These are phyloP conservation scores for Xestia rhomboidea DNA, from an alignment of 2,888 invertebrate genomes.

Conservation along the genomic window DNA sequence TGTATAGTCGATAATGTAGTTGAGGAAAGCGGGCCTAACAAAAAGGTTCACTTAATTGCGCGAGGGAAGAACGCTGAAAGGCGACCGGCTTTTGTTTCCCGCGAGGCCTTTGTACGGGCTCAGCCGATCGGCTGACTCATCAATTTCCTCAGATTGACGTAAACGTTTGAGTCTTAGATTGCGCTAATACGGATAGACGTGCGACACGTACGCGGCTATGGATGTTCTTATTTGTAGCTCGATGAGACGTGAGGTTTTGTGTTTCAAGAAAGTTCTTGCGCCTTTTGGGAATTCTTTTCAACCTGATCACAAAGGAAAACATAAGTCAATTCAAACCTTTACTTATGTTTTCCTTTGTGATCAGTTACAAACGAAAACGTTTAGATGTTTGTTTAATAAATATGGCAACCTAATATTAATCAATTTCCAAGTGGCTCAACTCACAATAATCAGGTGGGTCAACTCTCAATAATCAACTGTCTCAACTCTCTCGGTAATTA, in stretches of 20 bases:
- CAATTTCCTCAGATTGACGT: constrained; percentile 85
- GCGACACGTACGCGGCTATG: constrained; percentile 34
- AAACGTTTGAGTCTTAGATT: constrained; percentile 82
- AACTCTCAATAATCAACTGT: background rate
- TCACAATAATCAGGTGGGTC: background rate
- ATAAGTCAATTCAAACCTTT: too few species aligned
- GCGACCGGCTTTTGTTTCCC: constrained; percentile 85
- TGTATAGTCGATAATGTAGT: constrained; percentile 88
- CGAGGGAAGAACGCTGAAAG: constrained; percentile 86
- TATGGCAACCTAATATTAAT: background rate
- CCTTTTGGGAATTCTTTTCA: background rate
- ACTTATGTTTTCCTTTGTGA: too few species aligned
- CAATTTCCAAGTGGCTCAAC: background rate
- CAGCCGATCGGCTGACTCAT: constrained; percentile 86
- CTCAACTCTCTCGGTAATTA: background rate
- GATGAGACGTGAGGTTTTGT: constrained; percentile 24
- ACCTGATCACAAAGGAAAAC: background rate
- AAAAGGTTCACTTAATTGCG: constrained; percentile 90
- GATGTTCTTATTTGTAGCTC: constrained; percentile 14
- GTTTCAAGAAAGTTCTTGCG: background rate
- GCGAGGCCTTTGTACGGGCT: constrained; percentile 82
- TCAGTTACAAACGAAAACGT: too few species aligned
- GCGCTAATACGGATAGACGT: constrained; percentile 65
- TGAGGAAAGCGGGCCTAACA: constrained; percentile 83
- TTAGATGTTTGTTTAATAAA: background rate